Evolutionary conservation across 1,140 invertebrate species (phyloP), one percentile per base, ranked within the genome.

Genomic region (Aporrectodea caliginosa): DNA sequence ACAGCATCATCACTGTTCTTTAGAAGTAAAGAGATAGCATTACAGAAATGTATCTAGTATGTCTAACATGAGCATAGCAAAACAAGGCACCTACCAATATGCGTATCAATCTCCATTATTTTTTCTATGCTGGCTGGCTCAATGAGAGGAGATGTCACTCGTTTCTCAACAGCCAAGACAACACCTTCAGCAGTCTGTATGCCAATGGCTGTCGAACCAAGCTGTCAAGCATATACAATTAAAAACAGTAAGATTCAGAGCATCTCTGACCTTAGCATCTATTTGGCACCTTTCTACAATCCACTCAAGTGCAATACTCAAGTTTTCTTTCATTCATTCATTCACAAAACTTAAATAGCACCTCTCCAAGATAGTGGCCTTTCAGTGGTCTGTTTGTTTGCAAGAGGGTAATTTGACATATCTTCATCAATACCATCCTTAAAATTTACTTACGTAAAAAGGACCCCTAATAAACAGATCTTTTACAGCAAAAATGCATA

Each of bases 191-290:
- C 90, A 1, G 97, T 98, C 82, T 94, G 93, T 82, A 99, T 99
- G 30, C 97, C 98, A 87, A 99, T 99, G 16, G 96, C 97, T 43
- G 98, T 99, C 14, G 97, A 98, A 0, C 98, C 98, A 58, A 99
- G 90, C 91, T 91, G 76, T 79, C 83, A 80, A 75, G 78, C 22
- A 35, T 35, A 33, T 76, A 79, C 32, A 75, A 16, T 73, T 16
- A 16, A 16, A 73, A 73, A 30, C 16, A 73, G 12, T 73, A 73
- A 73, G 16, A n/a, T n/a, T n/a, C n/a, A n/a, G n/a, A n/a, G n/a
- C n/a, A n/a, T n/a, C n/a, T n/a, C n/a, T n/a, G n/a, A n/a, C n/a
- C n/a, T n/a, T n/a, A n/a, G n/a, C n/a, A 68, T 68, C n/a, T 30
- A 73, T 73, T 73, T 16, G 22, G 34, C 22, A 16, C 14, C 14